Conservation (phyloP, 2,113 vertebrate genomes). For the Prionailurus viverrinus region DNA sequence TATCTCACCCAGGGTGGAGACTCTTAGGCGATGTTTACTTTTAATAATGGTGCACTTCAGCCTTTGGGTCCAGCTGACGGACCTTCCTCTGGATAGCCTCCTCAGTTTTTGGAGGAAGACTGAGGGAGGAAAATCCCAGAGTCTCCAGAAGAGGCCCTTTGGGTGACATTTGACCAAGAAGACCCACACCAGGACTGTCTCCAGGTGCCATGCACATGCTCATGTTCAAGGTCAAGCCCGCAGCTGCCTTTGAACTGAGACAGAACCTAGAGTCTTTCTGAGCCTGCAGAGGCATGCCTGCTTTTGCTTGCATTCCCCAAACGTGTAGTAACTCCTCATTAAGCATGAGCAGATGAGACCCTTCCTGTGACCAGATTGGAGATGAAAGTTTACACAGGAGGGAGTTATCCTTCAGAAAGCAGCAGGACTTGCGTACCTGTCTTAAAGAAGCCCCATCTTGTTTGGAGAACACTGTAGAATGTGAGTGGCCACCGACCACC, state of each 20-base stretch:
- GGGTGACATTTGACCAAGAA: background rate
- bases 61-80: background rate
- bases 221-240: background rate
- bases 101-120: conserved; percentile 4
- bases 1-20: background rate
- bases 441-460: background rate
- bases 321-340: background rate
- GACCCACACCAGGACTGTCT: background rate
- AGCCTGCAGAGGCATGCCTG: background rate
- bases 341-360: background rate
- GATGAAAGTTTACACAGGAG: background rate
- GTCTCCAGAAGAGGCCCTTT: background rate
- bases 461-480: background rate
- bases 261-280: background rate
- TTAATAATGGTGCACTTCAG: background rate
- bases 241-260: background rate
- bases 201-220: background rate
- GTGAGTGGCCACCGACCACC: background rate
- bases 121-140: background rate
- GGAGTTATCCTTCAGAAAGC: background rate
- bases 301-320: background rate
- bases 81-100: background rate
- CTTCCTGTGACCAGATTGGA: background rate
- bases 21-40: background rate
- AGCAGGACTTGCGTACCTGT: background rate